Base-by-base conservation (phyloP, 2,888 invertebrate genomes). In the Lutraria lutraria region DNA sequence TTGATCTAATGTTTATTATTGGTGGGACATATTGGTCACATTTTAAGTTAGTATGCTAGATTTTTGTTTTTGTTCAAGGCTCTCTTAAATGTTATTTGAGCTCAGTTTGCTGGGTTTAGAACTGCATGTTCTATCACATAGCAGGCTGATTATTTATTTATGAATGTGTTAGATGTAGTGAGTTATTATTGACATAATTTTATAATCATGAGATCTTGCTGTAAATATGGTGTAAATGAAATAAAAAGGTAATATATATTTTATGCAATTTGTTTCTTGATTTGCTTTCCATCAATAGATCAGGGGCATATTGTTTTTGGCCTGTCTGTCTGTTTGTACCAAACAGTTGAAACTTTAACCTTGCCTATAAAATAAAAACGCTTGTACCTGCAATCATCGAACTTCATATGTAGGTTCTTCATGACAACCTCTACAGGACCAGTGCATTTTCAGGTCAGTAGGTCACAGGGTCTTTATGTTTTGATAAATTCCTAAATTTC, bases 221-320 rank as follows among this genome's bases (percentile, higher is more conserved):
- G 84, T 84, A 84, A 84, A 84, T 84, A 84, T 84, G 84, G 84
- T 84, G 8, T 43, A 43, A 43, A 43, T 43, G 76, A 84, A 84
- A 76, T 84, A 84, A 84, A 84, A 79, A 43, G 84, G 84, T 84
- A 84, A 84, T 84, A 84, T n/a, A n/a, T 84, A 84, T 84, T 72
- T 53, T 84, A 76, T 54, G 60, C 19, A 76, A 21, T 19, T 84
- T 53, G 72, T 84, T 25, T 63, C 83, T 81, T 53, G n/a, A 63
- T 63, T 83, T 53, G 0, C n/a, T 68, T n/a, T 68, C 63, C 63
- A 43, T n/a, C n/a, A n/a, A n/a, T n/a, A n/a, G n/a, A n/a, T n/a
- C n/a, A n/a, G n/a, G n/a, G n/a, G n/a, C n/a, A n/a, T n/a, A n/a
- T n/a, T n/a, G n/a, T n/a, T n/a, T n/a, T n/a, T n/a, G n/a, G n/a